Evolutionary conservation across 1,140 invertebrate genomes (phyloP), one percentile per base, ranked within the genome.

Genomic region (Tetramorium parvispinum): DNA sequence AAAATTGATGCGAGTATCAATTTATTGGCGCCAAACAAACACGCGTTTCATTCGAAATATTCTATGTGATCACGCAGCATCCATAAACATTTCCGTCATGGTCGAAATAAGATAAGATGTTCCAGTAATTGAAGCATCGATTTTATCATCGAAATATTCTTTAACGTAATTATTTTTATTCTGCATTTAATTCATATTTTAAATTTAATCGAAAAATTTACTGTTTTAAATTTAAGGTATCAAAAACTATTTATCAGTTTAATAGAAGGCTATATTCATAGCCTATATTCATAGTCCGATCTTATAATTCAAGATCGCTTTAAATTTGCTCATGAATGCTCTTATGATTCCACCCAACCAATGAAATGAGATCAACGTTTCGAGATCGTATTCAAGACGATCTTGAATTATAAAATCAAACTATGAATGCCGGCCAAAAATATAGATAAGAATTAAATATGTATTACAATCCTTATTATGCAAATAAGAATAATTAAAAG

Each of bases 1-100:
- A 82, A 82, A 46, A 73, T 59, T 75, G 68, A 83, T 75, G 68
- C 37, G 68, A 83, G 68, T 83, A 83, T 83, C 79, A 83, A 83
- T 83, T 83, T 75, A 59, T 83, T 59, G 53, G 24, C 13, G 37
- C 40, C 68, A 75, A 83, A 83, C 53, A 83, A 83, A 59, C 53
- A 68, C 68, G 78, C 78, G 16, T 75, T 73, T 4, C 7, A 61
- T 82, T 73, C 53, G 40, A 73, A 55, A 75, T 49, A 40, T n/a
- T 83, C 24, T 46, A 16, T 37, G 21, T 6, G 46, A 68, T 68
- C 63, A 49, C 21, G 21, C 46, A 57, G 7, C 16, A 46, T 46
- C 18, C 24, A 63, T 24, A 32, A 40, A 77, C 40, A 78, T 78
- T 65, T 78, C 37, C 10, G 27, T 53, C 16, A 70, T 55, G 1